phyloP scores from a whole-genome alignment of 2,888 invertebrate species.

The Kuschelorhynchus macadamiae region DNA sequence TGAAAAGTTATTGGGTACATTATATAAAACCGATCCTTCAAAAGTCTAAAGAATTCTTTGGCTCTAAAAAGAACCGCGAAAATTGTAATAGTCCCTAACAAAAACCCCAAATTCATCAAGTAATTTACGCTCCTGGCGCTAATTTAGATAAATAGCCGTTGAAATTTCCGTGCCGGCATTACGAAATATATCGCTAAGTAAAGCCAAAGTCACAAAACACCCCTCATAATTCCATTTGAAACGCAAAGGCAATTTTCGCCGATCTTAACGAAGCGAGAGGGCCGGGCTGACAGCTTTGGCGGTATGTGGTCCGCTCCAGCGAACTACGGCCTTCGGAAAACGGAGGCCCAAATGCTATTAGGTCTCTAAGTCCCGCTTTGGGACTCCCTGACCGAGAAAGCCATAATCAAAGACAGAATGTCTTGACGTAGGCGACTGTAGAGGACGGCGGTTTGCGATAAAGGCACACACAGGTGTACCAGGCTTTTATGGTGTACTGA shows the following conservation, averaged over 20 bases:
- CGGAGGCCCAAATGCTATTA: constrained; percentile 37
- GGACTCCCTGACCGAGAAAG: constrained; percentile 40
- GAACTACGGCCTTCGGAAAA: constrained; percentile 9
- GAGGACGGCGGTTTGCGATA: not conserved
- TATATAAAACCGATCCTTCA: too few species aligned
- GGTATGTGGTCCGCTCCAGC: constrained; percentile 39
- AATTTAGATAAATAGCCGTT: constrained; percentile 44
- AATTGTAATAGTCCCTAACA: too few species aligned
- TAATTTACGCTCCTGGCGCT: constrained; percentile 31
- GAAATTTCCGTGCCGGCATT: constrained; percentile 31
- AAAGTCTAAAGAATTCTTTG: not conserved
- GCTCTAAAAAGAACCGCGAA: too few species aligned
- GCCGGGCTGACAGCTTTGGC: constrained; percentile 34
- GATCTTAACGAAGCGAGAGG: constrained; percentile 47
- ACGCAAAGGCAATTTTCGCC: constrained; percentile 44
- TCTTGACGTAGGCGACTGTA: not conserved
- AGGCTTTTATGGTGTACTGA: too few species aligned
- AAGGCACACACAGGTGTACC: too few species aligned
- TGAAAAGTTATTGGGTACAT: too few species aligned
- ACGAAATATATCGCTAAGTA: constrained; percentile 40
- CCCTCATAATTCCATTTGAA: constrained; percentile 49
- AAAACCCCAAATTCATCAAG: not conserved
- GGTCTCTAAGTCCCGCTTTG: constrained; percentile 37
- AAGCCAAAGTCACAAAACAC: constrained; percentile 45
- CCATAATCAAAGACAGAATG: constrained; percentile 12